Evolutionary conservation across 2,113 vertebrate genomes (phyloP).

Genomic region (Lagopus leucura): DNA sequence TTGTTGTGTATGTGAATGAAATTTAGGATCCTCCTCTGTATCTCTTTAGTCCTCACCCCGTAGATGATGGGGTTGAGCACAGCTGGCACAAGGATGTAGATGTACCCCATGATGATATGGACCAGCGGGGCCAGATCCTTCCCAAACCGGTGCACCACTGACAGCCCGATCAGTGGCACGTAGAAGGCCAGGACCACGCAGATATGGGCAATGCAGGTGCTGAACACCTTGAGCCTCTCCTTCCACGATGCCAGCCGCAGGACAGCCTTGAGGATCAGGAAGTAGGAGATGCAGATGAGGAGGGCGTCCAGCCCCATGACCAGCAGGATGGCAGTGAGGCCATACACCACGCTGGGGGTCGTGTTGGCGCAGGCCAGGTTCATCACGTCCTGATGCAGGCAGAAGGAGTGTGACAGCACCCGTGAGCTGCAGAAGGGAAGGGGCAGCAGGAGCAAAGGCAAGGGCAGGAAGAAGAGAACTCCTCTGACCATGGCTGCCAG

Average conservation of each 20-base stretch:
- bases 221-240: constrained; percentile 72
- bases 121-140: constrained; percentile 25
- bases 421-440: constrained; percentile 53
- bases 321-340: constrained; percentile 70
- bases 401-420: constrained; percentile 70
- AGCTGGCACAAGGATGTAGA: constrained; percentile 68
- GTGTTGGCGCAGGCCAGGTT: constrained; percentile 72
- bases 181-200: constrained; percentile 76
- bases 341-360: constrained; percentile 64
- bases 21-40: not conserved
- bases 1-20: rapidly evolving
- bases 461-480: constrained; percentile 60
- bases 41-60: constrained; percentile 71
- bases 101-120: constrained; percentile 55
- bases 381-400: constrained; percentile 79
- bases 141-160: constrained; percentile 69
- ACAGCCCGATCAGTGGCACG: constrained; percentile 71
- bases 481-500: constrained; percentile 41
- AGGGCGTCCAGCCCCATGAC: constrained; percentile 70
- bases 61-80: constrained; percentile 76
- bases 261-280: constrained; percentile 69
- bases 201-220: constrained; percentile 76
- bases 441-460: constrained; percentile 51
- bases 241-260: constrained; percentile 33
- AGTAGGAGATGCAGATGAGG: constrained; percentile 75